Evolutionary conservation across 64 coral and sea anemone species (phyloP), one percentile per base, ranked within the genome.

Genomic region (Porites australiensis): DNA sequence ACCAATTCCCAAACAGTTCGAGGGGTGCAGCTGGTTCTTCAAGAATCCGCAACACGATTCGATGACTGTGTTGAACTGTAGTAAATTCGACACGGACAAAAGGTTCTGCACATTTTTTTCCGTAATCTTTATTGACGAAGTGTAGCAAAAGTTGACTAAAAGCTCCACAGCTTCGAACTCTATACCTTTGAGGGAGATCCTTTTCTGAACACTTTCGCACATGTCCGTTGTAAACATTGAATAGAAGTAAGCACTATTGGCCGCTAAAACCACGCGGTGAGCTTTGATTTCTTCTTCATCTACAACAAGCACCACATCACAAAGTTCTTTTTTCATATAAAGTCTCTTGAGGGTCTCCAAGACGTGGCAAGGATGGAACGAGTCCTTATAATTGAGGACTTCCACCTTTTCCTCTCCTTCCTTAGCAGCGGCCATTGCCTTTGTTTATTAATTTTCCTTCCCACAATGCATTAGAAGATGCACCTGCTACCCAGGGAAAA

Each of bases 211-310:
- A 50, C 94, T 98, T 44, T 98, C 97, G 48, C 88, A 82, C 91
- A 98, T 90, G 22, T 91, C 97, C 8, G 90, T 93, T 15, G 97
- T 98, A 91, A 98, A 98, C 97, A 98, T 98, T 15, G 97, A 93
- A 82, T 91, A 98, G 72, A 98, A 98, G 75, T 98, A 98, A 20
- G 79, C 86, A 23, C 97, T 98, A 77, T 98, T 98, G 16, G 97
- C 97, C 4, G 97, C 97, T 88, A 98, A 96, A 94, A 99, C 82
- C 10, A 95, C 79, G 12, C 98, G 89, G 37, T 99, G 98, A 2
- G 98, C 91, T 37, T 70, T 70, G 57, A 99, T 94, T 83, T 96
- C 98, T 61, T 73, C 78, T 43, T 88, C 86, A 14, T 88, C 98
- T 14, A 99, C 88, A 48, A 99, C 79, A 4, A 99, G 62, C 21